Base-by-base conservation (phyloP, 2,113 vertebrate species). In the Nothocercus julius region DNA sequence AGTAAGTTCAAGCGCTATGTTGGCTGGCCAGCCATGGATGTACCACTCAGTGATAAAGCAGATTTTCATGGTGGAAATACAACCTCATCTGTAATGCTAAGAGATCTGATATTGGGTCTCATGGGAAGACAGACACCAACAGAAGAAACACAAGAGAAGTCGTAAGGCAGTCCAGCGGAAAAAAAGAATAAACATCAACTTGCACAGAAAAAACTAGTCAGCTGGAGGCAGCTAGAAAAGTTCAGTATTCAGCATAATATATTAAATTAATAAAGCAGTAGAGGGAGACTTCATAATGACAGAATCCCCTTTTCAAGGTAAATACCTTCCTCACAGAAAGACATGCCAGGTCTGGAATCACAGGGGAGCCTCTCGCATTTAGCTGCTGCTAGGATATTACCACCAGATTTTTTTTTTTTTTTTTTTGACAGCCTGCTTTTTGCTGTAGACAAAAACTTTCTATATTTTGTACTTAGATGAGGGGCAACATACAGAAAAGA, bases 271-370 rank as follows among this genome's bases (percentile, higher is more conserved):
- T 21, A 30, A 58, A 32, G 54, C 16, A 44, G 49, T 9, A 75
- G 17, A 44, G 11, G 54, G 15, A 32, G 11, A 62, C 16, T 34
- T 11, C 13, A 6, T 51, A 38, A 13, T 1, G 0, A 40, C 2
- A 47, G 20, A 61, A 8, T 13, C 8, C 20, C 66, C 32, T 22
- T 13, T 42, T 47, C 59, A 7, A 28, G 22, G 11, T 40, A 72
- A 81, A 67, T n/a, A 61, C 32, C 74, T 72, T 36, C 34, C 13
- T 49, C 36, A 69, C 2, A 15, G 5, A 75, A 32, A 19, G 11
- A 80, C 19, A 70, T 59, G 36, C 34, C 27, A 38, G 5, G 10
- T 54, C 47, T 12, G 1, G 4, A 30, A 69, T 19, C 42, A 68
- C 34, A 34, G 2, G 8, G 20, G 14, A 84, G 13, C 6, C 7